Conservation (phyloP, 2,888 invertebrate genomes). For the Galerucella pusilla region DNA sequence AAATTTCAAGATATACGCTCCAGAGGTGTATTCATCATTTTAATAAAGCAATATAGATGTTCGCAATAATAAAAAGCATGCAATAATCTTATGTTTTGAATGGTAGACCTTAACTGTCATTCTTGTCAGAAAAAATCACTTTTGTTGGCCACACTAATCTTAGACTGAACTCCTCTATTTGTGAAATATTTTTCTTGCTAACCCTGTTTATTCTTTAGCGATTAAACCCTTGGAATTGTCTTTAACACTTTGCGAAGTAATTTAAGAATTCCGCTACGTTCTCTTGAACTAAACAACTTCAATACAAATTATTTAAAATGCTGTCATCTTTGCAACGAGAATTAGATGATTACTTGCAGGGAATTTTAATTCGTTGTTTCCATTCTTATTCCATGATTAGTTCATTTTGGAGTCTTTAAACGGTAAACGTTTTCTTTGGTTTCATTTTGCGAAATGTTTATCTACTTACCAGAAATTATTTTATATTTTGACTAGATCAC, state of each 20-base stretch:
- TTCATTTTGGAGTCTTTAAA: slow-evolving; percentile 40
- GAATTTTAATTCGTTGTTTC: slow-evolving; percentile 46
- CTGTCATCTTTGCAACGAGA: slow-evolving; percentile 41
- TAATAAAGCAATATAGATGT: no score
- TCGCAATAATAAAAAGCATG: no score
- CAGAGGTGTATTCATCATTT: no score
- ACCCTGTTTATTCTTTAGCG: not conserved
- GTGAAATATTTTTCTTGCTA: not conserved
- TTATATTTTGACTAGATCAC: not conserved
- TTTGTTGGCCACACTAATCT: no score
- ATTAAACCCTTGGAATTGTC: not conserved
- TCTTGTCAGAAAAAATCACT: no score
- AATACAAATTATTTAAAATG: slow-evolving; percentile 44
- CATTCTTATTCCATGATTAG: slow-evolving; percentile 44
- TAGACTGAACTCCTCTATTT: no score
- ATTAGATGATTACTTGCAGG: slow-evolving; percentile 42
- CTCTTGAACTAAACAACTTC: slow-evolving; percentile 7
- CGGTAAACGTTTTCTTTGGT: slow-evolving; percentile 34
- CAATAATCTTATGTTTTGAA: no score
- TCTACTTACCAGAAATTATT: not conserved
- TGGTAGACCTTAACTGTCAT: no score
- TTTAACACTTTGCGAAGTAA: slow-evolving; percentile 4
- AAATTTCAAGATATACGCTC: no score
- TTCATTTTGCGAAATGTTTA: slow-evolving; percentile 15
- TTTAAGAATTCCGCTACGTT: slow-evolving; percentile 3